Conservation (phyloP, 2,113 vertebrate genomes). For the Trochalopteron elliotii region DNA sequence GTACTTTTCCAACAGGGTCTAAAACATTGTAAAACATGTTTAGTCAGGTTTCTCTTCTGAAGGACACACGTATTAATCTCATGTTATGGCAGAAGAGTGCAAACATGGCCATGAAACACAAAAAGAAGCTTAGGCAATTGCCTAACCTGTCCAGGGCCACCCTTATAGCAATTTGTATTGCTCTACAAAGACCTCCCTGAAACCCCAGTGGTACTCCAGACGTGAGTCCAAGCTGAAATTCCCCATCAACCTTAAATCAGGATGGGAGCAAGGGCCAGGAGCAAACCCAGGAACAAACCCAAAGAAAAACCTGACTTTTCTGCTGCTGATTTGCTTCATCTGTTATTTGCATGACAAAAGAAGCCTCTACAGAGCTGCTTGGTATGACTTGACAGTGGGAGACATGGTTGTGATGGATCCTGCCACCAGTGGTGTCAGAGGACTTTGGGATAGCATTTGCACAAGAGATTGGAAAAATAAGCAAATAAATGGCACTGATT, state of each 20-base stretch:
- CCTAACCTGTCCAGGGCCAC: neutral
- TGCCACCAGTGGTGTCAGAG: rapidly evolving
- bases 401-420: neutral
- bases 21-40: neutral
- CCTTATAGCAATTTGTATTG: rapidly evolving
- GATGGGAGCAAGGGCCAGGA: neutral
- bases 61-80: neutral
- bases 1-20: neutral
- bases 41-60: neutral
- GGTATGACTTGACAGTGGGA: neutral
- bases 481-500: neutral
- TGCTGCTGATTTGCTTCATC: neutral
- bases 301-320: neutral
- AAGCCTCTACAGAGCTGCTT: neutral
- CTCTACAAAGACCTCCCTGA: neutral
- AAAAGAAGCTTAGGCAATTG: neutral
- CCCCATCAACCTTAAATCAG: neutral
- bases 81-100: rapidly evolving
- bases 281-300: neutral
- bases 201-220: rapidly evolving
- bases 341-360: neutral
- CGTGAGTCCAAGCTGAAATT: neutral
- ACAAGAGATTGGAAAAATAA: neutral
- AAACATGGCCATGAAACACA: neutral
- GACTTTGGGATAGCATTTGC: neutral